Evolutionary conservation across 2,113 vertebrate species (phyloP), one percentile per base, ranked within the genome.

Genomic region (Indicator indicator): DNA sequence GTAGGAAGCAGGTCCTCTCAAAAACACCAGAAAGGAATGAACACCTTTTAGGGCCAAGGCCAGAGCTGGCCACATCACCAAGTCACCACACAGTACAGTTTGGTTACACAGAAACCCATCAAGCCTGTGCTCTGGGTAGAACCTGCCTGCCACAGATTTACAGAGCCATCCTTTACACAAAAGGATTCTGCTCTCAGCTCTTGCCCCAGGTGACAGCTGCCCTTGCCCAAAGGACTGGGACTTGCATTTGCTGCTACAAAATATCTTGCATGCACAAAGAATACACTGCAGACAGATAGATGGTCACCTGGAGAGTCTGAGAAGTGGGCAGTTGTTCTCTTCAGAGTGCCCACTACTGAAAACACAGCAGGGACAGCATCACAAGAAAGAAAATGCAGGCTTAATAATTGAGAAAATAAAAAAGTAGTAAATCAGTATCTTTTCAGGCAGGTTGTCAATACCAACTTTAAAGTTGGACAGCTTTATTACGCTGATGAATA

Each of bases 401-500:
- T 79, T 88, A 74, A 79, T 95, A 54, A 93, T 26, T 87, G 46
- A 73, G 83, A 76, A 68, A 40, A 40, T 27, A 38, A 27, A 64
- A 56, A 67, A 4, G 6, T 44, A 80, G 60, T 73, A 90, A 86
- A 88, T 95, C 74, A 68, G 36, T 32, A 13, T 42, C 36, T 52
- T 92, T 92, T 77, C 84, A 92, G 62, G 68, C 44, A 84, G 72
- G 91, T 97, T 92, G 89, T 96, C 70, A 15, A 70, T 83, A 74
- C 27, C 44, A 59, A 40, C 71, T 55, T 93, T 94, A 89, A 83
- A 95, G 78, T 91, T 38, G 92, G 84, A 93, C 55, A 83, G 52
- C 69, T 96, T 94, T 79, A 94, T 89, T 93, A 65, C 33, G 59
- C 42, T 81, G 42, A 75, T 94, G 28, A 95, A 95, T 83, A 74